Base-by-base conservation (phyloP, 2,888 invertebrate genomes). In the Salticus scenicus region DNA sequence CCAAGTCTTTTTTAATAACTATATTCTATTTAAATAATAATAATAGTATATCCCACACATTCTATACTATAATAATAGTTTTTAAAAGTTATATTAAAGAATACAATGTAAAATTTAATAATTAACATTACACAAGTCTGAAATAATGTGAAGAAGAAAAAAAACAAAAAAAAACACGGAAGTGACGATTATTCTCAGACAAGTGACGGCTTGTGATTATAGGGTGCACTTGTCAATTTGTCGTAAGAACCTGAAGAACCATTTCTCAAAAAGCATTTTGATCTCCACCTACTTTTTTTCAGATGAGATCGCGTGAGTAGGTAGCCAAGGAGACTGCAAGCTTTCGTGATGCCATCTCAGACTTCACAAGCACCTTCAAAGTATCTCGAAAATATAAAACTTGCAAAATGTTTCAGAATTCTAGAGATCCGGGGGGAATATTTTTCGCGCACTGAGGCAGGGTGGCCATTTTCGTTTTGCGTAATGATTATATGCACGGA, bases 221-320 rank as follows among this genome's bases (percentile, higher is more conserved):
- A 24, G 57, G 57, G 20, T 57, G 57, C 24, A 57, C 57, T 24
- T 57, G 57, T 57, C 57, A 57, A 57, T 57, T n/a, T 57, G 57
- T 57, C 57, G 57, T 57, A 57, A 20, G 24, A 24, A 20, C 57
- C 2, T 20, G 24, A 57, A 57, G 57, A 57, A 57, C 57, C 57
- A 57, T 57, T 57, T 57, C 24, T 57, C 57, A 57, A 57, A 57
- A 24, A 57, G 24, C 57, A 57, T 57, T 57, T 57, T n/a, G 5
- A 57, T 57, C 57, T 57, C 57, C 57, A 24, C 57, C 57, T 57
- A 57, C 57, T 57, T 57, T n/a, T n/a, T n/a, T 57, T 57, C 57
- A 57, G 57, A 57, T 57, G 24, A 17, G 57, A 57, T 57, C 57
- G 57, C 57, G 57, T 57, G 57, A 24, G 57, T 57, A 57, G 57